Evolutionary conservation across 1,140 invertebrate genomes (phyloP).

Genomic region (Nephotettix cincticeps): DNA sequence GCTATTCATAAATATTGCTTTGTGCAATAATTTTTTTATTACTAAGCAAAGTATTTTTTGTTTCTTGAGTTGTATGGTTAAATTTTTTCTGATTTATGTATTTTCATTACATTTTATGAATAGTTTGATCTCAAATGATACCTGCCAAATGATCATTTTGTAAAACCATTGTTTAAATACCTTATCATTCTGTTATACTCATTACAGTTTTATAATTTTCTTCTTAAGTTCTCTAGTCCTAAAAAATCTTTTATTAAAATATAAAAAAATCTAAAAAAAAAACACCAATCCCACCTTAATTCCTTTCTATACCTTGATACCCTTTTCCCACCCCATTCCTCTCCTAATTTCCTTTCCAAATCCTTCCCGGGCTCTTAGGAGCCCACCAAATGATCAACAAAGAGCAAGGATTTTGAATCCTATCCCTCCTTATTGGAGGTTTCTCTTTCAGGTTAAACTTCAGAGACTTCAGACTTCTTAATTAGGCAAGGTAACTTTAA

Average conservation of each 20-base stretch:
- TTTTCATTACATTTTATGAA: neutral
- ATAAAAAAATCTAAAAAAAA: constrained; percentile 28
- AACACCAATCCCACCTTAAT: neutral
- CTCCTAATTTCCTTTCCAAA: neutral
- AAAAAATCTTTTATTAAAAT: constrained; percentile 15
- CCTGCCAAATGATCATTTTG: constrained; percentile 13
- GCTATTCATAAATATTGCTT: constrained; percentile 22
- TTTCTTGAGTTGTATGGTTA: neutral
- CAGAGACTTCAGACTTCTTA: neutral
- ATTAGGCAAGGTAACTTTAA: neutral
- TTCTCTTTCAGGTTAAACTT: constrained; percentile 9
- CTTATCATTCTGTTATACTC: constrained; percentile 4
- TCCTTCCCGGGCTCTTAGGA: neutral
- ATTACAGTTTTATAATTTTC: constrained; percentile 13
- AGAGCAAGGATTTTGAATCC: constrained; percentile 14
- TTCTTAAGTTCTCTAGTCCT: constrained; percentile 18
- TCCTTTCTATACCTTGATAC: neutral
- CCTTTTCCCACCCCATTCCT: neutral
- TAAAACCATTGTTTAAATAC: neutral
- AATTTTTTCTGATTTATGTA: neutral
- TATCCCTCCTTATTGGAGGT: neutral
- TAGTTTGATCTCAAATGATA: constrained; percentile 28
- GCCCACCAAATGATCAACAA: neutral
- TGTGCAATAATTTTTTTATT: constrained; percentile 28
- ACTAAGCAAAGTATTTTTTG: constrained; percentile 12